Evolutionary conservation across 2,113 vertebrate genomes (phyloP).

Genomic region (Hydrolagus affinis): DNA sequence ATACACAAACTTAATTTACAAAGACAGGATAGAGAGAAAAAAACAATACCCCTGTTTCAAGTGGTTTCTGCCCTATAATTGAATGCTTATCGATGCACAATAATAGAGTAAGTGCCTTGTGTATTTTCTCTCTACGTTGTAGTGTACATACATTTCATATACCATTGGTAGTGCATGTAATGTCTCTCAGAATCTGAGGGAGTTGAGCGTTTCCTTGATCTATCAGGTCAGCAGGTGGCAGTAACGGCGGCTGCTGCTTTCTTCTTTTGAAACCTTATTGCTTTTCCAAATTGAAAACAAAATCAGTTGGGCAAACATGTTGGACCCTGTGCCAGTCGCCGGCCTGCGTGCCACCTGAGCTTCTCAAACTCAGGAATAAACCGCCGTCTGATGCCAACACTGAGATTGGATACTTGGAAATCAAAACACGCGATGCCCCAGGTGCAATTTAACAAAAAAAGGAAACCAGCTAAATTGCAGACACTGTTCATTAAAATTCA

Average conservation of each 20-base stretch:
- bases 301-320: neutral
- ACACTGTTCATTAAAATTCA: neutral
- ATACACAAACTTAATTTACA: too few species aligned
- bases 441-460: neutral
- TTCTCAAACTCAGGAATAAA: neutral
- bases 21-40: too few species aligned
- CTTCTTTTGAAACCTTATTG: neutral
- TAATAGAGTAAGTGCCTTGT: too few species aligned
- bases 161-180: neutral
- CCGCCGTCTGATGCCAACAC: neutral
- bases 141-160: neutral
- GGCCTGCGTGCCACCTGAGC: neutral
- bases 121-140: neutral
- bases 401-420: neutral
- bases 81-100: too few species aligned
- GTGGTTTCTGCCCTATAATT: too few species aligned
- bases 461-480: neutral
- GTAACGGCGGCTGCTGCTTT: neutral
- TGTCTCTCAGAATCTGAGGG: neutral
- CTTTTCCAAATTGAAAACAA: neutral
- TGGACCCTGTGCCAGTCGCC: neutral
- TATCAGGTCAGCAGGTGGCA: neutral
- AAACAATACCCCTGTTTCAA: too few species aligned
- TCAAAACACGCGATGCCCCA: neutral
- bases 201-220: neutral